phyloP scores from a whole-genome alignment of 2,113 vertebrate species.

The Gymnorhina tibicen region DNA sequence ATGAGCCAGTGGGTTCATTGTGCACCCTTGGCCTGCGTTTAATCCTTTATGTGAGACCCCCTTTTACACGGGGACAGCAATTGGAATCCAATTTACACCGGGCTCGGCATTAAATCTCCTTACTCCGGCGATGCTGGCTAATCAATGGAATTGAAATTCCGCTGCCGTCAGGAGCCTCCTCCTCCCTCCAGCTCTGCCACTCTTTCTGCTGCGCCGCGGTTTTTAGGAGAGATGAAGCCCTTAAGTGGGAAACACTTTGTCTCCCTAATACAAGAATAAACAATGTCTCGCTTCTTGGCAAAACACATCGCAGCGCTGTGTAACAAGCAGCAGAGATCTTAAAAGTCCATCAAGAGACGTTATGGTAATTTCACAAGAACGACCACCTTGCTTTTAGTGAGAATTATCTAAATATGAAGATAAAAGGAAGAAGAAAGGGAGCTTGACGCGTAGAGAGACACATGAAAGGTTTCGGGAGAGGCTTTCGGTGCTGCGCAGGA shows the following conservation, averaged over 20 bases:
- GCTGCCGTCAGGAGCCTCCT: not conserved
- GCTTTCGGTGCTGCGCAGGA: not conserved
- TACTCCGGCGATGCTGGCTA: not conserved
- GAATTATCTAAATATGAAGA: constrained; percentile 59
- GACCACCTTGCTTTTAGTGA: constrained; percentile 46
- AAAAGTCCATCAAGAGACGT: constrained; percentile 37
- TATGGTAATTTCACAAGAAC: constrained; percentile 20
- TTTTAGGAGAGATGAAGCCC: constrained; percentile 40
- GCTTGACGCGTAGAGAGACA: constrained; percentile 27
- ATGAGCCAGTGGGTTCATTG: constrained; percentile 65
- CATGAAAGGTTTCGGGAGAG: constrained; percentile 49
- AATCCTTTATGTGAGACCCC: constrained; percentile 61
- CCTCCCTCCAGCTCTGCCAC: not conserved
- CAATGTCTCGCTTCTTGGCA: constrained; percentile 46
- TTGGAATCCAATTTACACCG: constrained; percentile 62
- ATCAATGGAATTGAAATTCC: constrained; percentile 60
- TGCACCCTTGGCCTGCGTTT: constrained; percentile 51
- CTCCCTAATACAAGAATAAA: constrained; percentile 58
- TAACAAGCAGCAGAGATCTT: constrained; percentile 39
- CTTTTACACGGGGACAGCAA: constrained; percentile 37
- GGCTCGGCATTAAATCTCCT: constrained; percentile 40
- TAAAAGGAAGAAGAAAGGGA: constrained; percentile 53
- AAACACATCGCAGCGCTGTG: not conserved
- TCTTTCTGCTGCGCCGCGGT: not conserved
- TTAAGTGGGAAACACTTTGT: constrained; percentile 50